A percentile compares a stretch with the other conserved stretches of the same genome.
phyloP scores from a whole-genome alignment of 37 sponge, comb jelly and placozoan genomes.

The Geodia barretti region DNA sequence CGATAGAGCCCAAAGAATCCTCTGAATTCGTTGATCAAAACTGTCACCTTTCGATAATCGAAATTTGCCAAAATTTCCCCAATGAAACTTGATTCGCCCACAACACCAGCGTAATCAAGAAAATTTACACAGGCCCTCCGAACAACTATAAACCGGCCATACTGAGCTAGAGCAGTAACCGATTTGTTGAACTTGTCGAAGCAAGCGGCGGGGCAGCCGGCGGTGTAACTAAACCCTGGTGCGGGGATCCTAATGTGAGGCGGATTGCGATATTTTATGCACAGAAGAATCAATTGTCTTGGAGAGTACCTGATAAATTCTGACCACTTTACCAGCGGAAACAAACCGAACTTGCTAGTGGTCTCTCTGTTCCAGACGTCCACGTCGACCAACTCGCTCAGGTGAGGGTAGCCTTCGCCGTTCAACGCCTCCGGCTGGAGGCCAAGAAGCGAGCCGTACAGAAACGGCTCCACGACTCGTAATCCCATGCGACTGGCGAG shows the following conservation, averaged over 20 bases:
- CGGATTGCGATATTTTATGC: conserved; percentile 35
- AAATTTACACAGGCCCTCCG: conserved; percentile 26
- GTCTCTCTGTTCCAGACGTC: conserved; percentile 9
- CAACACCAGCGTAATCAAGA: conserved; percentile 13
- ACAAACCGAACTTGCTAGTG: not conserved
- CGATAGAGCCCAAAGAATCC: conserved; percentile 51
- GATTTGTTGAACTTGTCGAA: conserved; percentile 6
- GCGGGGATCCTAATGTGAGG: conserved; percentile 14
- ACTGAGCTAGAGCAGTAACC: not conserved
- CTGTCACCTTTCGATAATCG: conserved; percentile 12
- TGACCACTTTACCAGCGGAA: conserved; percentile 11
- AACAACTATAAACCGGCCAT: conserved; percentile 21
- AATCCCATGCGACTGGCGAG: conserved; percentile 16
- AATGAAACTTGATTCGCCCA: not conserved
- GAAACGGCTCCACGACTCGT: conserved; percentile 40
- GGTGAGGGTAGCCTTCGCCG: not conserved
- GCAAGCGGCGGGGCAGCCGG: conserved; percentile 19
- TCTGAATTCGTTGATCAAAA: conserved; percentile 45
- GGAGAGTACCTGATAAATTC: conserved; percentile 35
- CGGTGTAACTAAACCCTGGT: conserved; percentile 5
- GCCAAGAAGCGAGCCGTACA: not conserved
- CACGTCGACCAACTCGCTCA: conserved; percentile 25
- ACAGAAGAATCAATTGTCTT: conserved; percentile 13
- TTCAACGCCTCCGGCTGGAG: not conserved
- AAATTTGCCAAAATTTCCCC: conserved; percentile 15